Evolutionary conservation across 2,113 vertebrate genomes (phyloP).

Genomic region (Tonatia bakeri): DNA sequence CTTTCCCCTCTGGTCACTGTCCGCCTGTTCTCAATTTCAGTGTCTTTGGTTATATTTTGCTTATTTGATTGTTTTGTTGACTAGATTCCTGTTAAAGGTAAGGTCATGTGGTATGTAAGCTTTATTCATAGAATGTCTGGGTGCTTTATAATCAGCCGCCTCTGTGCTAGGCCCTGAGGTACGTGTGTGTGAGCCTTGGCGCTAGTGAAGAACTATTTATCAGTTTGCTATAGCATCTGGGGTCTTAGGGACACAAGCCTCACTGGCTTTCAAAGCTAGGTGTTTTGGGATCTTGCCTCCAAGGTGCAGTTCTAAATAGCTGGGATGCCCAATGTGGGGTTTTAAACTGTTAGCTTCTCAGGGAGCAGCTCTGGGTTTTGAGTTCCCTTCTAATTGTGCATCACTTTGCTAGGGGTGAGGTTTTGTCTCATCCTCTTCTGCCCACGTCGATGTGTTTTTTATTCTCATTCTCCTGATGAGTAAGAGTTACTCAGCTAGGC

Average conservation of each 20-base stretch:
- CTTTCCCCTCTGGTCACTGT: too few relatives aligned
- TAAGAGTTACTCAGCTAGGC: not conserved
- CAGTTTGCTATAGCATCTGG: not conserved
- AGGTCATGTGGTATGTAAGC: too few relatives aligned
- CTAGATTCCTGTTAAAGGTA: too few relatives aligned
- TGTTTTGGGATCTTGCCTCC: not conserved
- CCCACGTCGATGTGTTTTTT: not conserved
- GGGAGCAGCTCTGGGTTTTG: not conserved
- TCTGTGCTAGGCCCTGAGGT: too few relatives aligned
- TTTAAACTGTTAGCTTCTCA: not conserved
- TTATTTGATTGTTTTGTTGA: too few relatives aligned
- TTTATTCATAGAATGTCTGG: too few relatives aligned
- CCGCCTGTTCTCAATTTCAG: too few relatives aligned
- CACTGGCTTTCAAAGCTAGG: not conserved
- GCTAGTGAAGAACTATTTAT: not conserved
- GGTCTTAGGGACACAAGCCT: not conserved
- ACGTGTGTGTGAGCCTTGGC: too few relatives aligned
- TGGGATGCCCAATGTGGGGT: not conserved
- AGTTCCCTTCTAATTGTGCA: not conserved
- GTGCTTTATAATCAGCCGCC: too few relatives aligned
- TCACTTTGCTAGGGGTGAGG: not conserved
- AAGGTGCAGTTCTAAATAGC: not conserved
- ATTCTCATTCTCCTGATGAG: not conserved
- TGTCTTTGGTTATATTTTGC: too few relatives aligned
- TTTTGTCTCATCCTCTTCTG: not conserved